Conservation (phyloP, 2,113 vertebrate species). For the Chrysochloris asiatica region DNA sequence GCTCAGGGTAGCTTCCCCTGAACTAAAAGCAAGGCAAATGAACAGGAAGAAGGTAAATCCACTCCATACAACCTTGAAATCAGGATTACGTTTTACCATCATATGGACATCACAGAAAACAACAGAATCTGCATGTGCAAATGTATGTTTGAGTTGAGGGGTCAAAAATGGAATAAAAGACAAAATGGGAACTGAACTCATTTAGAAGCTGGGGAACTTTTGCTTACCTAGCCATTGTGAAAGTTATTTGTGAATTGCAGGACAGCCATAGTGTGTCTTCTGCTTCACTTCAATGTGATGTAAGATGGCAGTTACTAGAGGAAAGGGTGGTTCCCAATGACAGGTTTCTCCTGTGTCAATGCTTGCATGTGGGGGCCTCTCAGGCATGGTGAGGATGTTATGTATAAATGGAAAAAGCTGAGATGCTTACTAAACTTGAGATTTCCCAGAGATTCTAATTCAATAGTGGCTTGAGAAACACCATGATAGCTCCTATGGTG, state of each 20-base stretch:
- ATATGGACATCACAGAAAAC: not conserved
- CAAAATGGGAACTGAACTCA: not conserved
- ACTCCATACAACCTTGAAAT: not conserved
- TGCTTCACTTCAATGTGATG: too few species aligned
- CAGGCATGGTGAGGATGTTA: too few species aligned
- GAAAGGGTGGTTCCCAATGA: too few species aligned
- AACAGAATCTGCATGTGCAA: not conserved
- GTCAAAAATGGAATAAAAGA: not conserved
- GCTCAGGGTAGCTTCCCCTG: too few species aligned
- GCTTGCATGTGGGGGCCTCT: too few species aligned
- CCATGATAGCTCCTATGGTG: not conserved
- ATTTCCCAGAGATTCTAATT: not conserved
- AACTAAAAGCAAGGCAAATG: too few species aligned
- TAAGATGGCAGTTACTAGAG: too few species aligned
- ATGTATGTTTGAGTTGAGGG: not conserved
- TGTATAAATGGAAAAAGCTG: too few species aligned
- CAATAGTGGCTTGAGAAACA: not conserved
- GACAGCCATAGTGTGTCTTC: not conserved
- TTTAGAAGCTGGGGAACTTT: not conserved
- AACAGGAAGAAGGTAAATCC: not conserved
- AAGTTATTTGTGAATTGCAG: not conserved
- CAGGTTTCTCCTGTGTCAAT: too few species aligned
- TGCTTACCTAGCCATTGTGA: not conserved
- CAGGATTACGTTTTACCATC: not conserved
- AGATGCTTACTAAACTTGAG: not conserved